Evolutionary conservation across 2,113 vertebrate species (phyloP), one percentile per base, ranked within the genome.

Genomic region (Chitala chitala): DNA sequence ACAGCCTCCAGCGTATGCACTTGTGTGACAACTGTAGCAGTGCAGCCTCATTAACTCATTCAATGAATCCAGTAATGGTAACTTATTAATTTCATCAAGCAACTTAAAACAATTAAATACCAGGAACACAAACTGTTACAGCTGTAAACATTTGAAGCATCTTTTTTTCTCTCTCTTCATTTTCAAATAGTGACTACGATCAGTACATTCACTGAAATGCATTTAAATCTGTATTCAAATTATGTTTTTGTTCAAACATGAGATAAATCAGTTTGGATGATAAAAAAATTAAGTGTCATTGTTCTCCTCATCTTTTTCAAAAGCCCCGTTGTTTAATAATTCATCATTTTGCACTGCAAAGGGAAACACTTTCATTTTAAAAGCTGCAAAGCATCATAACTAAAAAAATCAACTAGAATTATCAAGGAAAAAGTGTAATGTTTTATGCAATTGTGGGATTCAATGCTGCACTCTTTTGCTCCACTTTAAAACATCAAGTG

Each of bases 21-120:
- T 5, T 17, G 58, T 36, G 38, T 20, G 58, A 20, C 58, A 68
- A 44, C 38, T 68, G 38, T 46, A 68, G 38, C 4, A 46, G 38
- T 42, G 22, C 40, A 40, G 40, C 38, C 7, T 68, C 64, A 12
- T 26, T 26, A 68, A 6, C 40, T 4, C 40, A 42, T 68, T n/a
- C 40, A 68, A 42, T 44, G 22, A 68, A 68, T 68, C 22, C 40
- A 17, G 40, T 13, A 68, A 68, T 26, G 38, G 38, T n/a, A 68
- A 10, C 42, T 38, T 68, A 46, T 26, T 66, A 24, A 66, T 22
- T 24, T 66, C 44, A 66, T 40, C 63, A 54, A 54, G 53, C 53
- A 48, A 42, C 40, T 22, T 68, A 48, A 68, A 46, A 24, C 46
- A 46, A 46, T 68, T 63, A 63, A 15, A 63, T 17, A 63, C 31